These are phyloP conservation scores for Diogma glabrata DNA, from an alignment of 2,888 invertebrate species.

Conservation along the genomic window DNA sequence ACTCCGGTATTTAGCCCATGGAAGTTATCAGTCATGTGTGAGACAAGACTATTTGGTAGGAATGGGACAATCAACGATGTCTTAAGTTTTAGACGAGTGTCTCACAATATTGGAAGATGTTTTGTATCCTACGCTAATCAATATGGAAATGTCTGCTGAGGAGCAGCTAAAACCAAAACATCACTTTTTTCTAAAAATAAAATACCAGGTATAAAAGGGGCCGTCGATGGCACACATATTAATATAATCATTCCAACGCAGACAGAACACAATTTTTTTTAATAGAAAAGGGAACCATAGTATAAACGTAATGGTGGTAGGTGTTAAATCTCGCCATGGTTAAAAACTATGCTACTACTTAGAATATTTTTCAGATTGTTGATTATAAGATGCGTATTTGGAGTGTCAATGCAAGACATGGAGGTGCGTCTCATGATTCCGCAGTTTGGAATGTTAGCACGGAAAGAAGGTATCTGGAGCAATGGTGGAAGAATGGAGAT, in stretches of 20 bases:
- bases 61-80: background rate
- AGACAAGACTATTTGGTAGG: background rate
- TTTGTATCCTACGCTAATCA: background rate
- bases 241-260: background rate
- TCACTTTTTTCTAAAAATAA: background rate
- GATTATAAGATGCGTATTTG: too few species aligned
- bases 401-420: too few species aligned
- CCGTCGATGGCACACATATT: background rate
- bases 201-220: background rate
- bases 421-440: too few species aligned
- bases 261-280: background rate
- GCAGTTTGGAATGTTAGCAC: too few species aligned
- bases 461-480: too few species aligned
- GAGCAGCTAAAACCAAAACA: background rate
- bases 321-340: too few species aligned
- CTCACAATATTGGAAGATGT: background rate
- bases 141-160: background rate
- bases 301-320: too few species aligned
- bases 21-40: background rate
- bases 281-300: background rate
- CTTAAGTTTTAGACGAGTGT: background rate
- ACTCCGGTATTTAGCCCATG: background rate
- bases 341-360: too few species aligned
- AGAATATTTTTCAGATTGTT: too few species aligned
- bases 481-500: too few species aligned